phyloP scores from a whole-genome alignment of 2,888 invertebrate species.

The Baronia brevicornis region DNA sequence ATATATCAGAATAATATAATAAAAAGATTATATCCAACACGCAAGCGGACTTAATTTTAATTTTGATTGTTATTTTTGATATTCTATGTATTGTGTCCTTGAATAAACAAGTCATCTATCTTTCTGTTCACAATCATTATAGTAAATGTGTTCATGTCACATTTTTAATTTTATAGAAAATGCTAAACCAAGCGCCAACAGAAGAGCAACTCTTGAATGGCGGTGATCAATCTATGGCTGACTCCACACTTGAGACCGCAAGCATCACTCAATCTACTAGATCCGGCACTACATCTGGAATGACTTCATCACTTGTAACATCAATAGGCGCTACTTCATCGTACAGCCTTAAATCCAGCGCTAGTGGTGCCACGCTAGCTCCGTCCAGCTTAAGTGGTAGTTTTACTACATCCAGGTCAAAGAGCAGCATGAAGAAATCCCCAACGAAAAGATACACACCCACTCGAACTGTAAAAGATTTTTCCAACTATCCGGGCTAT shows the following conservation, averaged over 20 bases:
- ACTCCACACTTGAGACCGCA: conserved; percentile 44
- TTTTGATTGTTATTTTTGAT: too few relatives aligned
- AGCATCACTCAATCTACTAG: conserved; percentile 55
- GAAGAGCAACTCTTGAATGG: conserved; percentile 55
- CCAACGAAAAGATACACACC: conserved; percentile 62
- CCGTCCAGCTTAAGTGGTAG: conserved; percentile 62
- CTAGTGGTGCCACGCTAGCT: conserved; percentile 55
- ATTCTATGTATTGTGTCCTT: too few relatives aligned
- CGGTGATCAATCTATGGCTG: conserved; percentile 42
- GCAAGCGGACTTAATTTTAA: too few relatives aligned
- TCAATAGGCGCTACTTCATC: conserved; percentile 60
- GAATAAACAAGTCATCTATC: too few relatives aligned
- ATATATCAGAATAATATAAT: too few relatives aligned
- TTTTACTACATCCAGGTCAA: conserved; percentile 54
- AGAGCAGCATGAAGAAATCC: conserved; percentile 60
- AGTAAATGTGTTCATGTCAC: too few relatives aligned
- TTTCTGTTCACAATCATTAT: too few relatives aligned
- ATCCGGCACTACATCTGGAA: conserved; percentile 32
- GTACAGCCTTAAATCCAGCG: conserved; percentile 57
- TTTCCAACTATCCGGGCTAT: conserved; percentile 54
- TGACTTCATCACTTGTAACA: conserved; percentile 51
- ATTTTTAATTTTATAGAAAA: conserved; percentile 43
- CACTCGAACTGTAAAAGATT: conserved; percentile 44
- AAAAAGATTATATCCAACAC: too few relatives aligned
- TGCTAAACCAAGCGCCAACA: conserved; percentile 61